Evolutionary conservation across 2,888 invertebrate genomes (phyloP).

Genomic region (Physocephala rufipes): DNA sequence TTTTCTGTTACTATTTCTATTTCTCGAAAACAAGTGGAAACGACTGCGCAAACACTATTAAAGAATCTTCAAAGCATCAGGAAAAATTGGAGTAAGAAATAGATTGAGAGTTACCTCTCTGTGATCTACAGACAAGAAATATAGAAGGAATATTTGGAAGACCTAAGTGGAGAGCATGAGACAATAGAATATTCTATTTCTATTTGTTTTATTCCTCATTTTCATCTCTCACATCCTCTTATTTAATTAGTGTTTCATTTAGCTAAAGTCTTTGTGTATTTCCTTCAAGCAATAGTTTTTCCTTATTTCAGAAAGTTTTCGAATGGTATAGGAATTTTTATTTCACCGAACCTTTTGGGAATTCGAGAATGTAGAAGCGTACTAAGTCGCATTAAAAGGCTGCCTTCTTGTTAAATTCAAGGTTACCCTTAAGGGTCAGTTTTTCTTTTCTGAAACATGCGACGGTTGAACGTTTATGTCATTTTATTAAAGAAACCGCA

Average conservation of each 20-base stretch:
- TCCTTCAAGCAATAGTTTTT: neutral
- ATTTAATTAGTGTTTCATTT: neutral
- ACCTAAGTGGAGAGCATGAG: neutral
- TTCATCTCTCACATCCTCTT: neutral
- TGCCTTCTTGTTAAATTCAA: slow-evolving; percentile 24
- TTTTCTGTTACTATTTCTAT: too few relatives aligned
- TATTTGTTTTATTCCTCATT: neutral
- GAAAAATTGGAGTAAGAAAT: too few relatives aligned
- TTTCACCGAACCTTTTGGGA: slow-evolving; percentile 52
- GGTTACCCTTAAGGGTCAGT: slow-evolving; percentile 26
- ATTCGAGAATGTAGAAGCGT: slow-evolving; percentile 56
- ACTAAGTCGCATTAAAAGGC: slow-evolving; percentile 53
- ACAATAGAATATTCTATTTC: neutral
- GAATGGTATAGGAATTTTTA: neutral
- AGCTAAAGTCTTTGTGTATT: neutral
- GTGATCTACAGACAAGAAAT: too few relatives aligned
- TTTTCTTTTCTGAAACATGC: neutral
- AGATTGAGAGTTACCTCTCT: too few relatives aligned
- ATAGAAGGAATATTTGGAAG: neutral
- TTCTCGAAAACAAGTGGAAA: too few relatives aligned
- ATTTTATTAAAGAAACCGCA: slow-evolving; percentile 14
- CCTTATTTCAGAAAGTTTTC: neutral
- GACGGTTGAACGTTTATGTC: neutral
- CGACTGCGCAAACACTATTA: too few relatives aligned
- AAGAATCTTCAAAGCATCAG: too few relatives aligned